Evolutionary conservation across 1,140 invertebrate species (phyloP).

Genomic region (Drosophila orena): DNA sequence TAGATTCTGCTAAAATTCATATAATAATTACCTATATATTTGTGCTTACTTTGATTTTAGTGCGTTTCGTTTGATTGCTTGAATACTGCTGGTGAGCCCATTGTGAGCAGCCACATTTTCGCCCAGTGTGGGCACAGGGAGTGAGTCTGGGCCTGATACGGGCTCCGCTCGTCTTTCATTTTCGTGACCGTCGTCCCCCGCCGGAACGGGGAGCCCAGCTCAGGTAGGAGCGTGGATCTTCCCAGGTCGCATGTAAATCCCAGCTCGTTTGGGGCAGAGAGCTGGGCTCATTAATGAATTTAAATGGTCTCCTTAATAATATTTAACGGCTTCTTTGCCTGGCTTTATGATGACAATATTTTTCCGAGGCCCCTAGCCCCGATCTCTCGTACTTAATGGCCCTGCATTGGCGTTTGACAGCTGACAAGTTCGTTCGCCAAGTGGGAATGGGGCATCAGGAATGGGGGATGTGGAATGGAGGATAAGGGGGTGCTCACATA

Average conservation of each 20-base stretch:
- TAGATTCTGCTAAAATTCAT: no score
- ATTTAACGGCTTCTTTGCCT: constrained; percentile 84
- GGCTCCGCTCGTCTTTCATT: constrained; percentile 74
- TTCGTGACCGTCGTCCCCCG: constrained; percentile 53
- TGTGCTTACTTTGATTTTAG: no score
- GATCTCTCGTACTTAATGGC: constrained; percentile 75
- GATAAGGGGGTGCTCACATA: constrained; percentile 18
- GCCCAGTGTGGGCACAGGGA: neutral
- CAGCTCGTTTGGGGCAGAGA: constrained; percentile 40
- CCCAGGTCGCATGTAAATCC: constrained; percentile 68
- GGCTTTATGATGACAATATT: constrained; percentile 84
- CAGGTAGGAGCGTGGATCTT: constrained; percentile 57
- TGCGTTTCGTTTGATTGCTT: no score
- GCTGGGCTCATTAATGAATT: constrained; percentile 83
- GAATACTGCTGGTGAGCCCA: no score
- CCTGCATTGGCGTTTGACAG: constrained; percentile 77
- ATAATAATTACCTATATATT: no score
- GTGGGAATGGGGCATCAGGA: neutral
- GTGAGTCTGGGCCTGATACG: constrained; percentile 21
- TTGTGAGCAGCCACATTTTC: neutral
- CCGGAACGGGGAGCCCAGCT: constrained; percentile 42
- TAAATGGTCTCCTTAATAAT: constrained; percentile 85
- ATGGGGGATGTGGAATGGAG: neutral
- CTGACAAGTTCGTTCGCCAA: constrained; percentile 77
- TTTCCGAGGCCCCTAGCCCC: constrained; percentile 39